These are phyloP conservation scores for Cyanoderma ruficeps DNA, from an alignment of 2,113 vertebrate genomes.

Conservation along the genomic window DNA sequence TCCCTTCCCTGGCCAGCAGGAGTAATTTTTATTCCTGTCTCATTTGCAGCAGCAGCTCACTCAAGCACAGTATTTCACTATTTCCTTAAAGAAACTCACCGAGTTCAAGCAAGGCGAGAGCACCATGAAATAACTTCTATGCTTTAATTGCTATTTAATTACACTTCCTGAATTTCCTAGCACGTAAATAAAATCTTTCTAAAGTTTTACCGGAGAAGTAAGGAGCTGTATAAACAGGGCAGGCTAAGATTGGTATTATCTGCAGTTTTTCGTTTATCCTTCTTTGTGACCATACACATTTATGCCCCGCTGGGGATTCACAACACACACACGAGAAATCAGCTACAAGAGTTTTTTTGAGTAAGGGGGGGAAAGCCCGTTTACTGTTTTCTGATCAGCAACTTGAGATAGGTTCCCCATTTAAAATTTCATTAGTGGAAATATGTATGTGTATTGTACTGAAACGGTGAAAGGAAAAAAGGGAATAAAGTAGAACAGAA, in stretches of 20 bases:
- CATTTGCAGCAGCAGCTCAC: slow-evolving; percentile 66
- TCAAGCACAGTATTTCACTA: slow-evolving; percentile 51
- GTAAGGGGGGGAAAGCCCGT: not conserved
- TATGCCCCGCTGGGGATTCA: not conserved
- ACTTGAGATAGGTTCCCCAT: not conserved
- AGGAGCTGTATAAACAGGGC: not conserved
- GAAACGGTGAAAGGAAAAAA: not conserved
- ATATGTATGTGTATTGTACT: not conserved
- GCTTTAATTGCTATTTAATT: slow-evolving; percentile 78
- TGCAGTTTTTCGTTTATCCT: not conserved
- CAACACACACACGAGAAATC: not conserved
- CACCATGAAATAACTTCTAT: slow-evolving; percentile 65
- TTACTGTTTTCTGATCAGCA: not conserved
- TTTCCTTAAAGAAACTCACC: slow-evolving; percentile 65
- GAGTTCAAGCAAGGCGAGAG: slow-evolving; percentile 77
- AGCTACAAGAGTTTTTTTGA: not conserved
- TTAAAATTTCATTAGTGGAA: not conserved
- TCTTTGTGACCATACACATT: not conserved
- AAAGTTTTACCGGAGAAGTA: not conserved
- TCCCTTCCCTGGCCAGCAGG: slow-evolving; percentile 39
- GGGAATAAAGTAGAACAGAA: not conserved
- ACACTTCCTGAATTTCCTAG: slow-evolving; percentile 60
- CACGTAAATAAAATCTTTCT: slow-evolving; percentile 51
- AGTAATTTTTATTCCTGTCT: slow-evolving; percentile 66
- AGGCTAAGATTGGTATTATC: not conserved